These are phyloP conservation scores for Mesitornis unicolor DNA, from an alignment of 2,113 vertebrate genomes.

Conservation along the genomic window DNA sequence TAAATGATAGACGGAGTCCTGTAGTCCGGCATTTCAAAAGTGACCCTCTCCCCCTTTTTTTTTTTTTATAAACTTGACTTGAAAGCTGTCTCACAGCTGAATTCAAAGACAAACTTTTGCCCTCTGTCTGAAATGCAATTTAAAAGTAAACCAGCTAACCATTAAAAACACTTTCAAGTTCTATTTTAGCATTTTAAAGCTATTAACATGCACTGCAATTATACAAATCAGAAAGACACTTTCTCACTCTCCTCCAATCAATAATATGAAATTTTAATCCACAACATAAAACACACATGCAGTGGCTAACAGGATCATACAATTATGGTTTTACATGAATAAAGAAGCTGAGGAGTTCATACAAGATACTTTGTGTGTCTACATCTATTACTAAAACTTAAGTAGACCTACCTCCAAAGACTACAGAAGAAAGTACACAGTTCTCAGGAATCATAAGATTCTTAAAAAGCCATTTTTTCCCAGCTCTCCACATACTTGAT, in stretches of 20 bases:
- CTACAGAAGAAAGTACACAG: not conserved
- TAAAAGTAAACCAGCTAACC: slow-evolving; percentile 24
- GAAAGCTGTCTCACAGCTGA: slow-evolving; percentile 2
- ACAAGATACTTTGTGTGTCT: not conserved
- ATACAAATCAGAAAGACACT: not conserved
- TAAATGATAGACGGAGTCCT: not conserved
- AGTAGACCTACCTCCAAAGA: not conserved
- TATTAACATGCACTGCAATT: slow-evolving; percentile 28
- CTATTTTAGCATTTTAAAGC: slow-evolving; percentile 1
- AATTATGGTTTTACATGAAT: not conserved
- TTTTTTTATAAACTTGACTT: not conserved
- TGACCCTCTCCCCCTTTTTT: accelerated
- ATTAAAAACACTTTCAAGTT: slow-evolving; percentile 40
- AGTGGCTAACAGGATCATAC: not conserved
- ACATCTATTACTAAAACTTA: not conserved
- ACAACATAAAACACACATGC: not conserved
- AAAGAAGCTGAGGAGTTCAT: not conserved
- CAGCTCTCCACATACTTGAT: not conserved
- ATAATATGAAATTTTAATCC: not conserved
- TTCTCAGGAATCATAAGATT: not conserved
- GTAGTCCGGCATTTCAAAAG: not conserved
- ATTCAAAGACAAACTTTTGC: slow-evolving; percentile 48
- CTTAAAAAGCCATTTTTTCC: accelerated
- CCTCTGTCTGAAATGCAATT: slow-evolving; percentile 33
- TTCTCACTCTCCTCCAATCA: not conserved